Evolutionary conservation across 1,140 invertebrate genomes (phyloP).

Genomic region (Philotrypesis tridentata): DNA sequence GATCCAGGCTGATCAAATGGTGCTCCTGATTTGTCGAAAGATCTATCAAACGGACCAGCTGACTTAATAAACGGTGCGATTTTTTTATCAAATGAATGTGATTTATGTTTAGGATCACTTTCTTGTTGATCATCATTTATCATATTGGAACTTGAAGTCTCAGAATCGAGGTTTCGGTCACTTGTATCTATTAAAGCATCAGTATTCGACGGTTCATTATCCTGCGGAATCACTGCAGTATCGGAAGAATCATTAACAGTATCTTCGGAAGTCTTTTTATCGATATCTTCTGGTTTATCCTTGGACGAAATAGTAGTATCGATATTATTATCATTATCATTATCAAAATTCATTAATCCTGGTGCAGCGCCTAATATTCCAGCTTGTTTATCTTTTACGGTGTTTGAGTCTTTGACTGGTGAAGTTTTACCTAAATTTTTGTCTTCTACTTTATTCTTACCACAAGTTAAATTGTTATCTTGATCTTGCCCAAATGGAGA

Average conservation of each 20-base stretch:
- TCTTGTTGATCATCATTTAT: background rate
- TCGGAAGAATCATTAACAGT: background rate
- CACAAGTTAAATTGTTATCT: background rate
- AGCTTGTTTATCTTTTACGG: background rate
- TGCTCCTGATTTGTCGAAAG: background rate
- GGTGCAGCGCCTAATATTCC: conserved; percentile 6
- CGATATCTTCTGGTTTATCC: background rate
- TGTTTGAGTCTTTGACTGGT: background rate
- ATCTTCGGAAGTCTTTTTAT: conserved; percentile 1
- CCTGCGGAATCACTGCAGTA: background rate
- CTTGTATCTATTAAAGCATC: background rate
- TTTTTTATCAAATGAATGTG: no score
- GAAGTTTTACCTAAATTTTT: background rate
- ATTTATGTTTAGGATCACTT: background rate
- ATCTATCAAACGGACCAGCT: background rate
- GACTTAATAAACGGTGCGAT: background rate
- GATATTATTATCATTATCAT: background rate
- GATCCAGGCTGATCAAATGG: no score
- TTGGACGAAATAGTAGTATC: background rate
- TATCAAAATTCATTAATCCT: background rate
- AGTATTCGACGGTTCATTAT: background rate
- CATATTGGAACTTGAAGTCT: background rate
- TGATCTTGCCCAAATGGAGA: no score
- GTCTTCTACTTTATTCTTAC: background rate
- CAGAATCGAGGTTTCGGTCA: background rate